Percentiles rank a stretch among this genome's conserved stretches.
Conservation (phyloP, 2,113 vertebrate genomes). For the Aegithalos caudatus region DNA sequence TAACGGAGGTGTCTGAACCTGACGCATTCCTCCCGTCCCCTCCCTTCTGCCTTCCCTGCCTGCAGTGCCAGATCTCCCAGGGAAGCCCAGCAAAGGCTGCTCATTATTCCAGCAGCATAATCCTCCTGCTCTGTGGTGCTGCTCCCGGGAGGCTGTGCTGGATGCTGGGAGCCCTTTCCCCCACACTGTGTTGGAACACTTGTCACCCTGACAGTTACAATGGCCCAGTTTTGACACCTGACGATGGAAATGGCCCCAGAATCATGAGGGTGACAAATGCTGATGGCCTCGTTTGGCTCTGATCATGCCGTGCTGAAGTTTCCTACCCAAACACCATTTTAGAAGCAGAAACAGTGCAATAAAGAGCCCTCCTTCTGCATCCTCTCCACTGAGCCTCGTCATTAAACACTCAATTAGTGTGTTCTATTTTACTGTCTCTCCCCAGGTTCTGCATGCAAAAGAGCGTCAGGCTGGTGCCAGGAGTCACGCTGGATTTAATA, state of each 20-base stretch:
- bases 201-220: background rate
- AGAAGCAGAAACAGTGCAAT: background rate
- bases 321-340: background rate
- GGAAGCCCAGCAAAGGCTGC: background rate
- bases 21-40: background rate
- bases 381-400: background rate
- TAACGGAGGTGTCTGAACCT: background rate
- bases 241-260: background rate
- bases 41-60: background rate
- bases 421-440: constrained; percentile 20
- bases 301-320: background rate
- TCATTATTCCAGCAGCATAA: background rate
- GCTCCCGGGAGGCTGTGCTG: background rate
- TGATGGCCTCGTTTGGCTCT: background rate
- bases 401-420: background rate
- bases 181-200: background rate
- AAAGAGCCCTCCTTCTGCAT: background rate
- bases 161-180: background rate
- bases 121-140: background rate
- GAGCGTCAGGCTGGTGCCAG: constrained; percentile 94
- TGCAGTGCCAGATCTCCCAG: background rate
- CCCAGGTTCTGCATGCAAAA: constrained; percentile 99
- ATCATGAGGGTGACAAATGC: background rate
- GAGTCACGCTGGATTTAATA: constrained; percentile 97
- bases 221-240: background rate